These are phyloP conservation scores for Tonatia bakeri DNA, from an alignment of 2,113 vertebrate genomes.

Conservation along the genomic window DNA sequence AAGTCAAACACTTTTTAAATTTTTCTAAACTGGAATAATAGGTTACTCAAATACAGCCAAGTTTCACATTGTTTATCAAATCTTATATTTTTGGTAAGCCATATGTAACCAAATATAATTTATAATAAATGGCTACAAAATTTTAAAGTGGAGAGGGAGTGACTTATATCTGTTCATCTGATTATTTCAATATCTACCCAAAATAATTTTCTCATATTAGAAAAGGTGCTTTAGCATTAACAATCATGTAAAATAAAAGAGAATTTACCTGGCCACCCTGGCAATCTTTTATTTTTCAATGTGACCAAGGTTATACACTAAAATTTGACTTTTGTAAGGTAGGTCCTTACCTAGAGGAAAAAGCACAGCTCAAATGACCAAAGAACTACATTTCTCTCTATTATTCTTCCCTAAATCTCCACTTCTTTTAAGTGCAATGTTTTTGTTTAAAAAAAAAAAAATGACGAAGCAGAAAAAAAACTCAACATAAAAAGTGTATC, in stretches of 20 bases:
- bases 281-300: neutral
- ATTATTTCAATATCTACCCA: neutral
- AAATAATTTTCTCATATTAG: neutral
- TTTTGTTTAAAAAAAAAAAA: neutral
- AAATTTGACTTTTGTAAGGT: neutral
- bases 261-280: neutral
- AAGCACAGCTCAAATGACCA: neutral
- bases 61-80: conserved; percentile 25
- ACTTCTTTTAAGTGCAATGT: neutral
- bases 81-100: neutral
- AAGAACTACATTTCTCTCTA: neutral
- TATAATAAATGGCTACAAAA: conserved; percentile 33
- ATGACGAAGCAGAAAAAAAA: neutral
- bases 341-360: neutral
- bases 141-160: neutral
- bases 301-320: neutral
- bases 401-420: neutral
- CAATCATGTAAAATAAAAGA: neutral
- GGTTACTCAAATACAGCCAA: neutral
- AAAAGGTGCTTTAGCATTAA: conserved; percentile 34
- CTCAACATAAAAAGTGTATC: neutral
- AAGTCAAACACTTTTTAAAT: neutral
- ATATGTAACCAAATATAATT: conserved; percentile 12
- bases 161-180: neutral
- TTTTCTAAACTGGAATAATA: neutral